A percentile compares a stretch with the other conserved stretches of the same genome.
Conservation (phyloP, 2,797 vertebrate species). For the Periparus ater region DNA sequence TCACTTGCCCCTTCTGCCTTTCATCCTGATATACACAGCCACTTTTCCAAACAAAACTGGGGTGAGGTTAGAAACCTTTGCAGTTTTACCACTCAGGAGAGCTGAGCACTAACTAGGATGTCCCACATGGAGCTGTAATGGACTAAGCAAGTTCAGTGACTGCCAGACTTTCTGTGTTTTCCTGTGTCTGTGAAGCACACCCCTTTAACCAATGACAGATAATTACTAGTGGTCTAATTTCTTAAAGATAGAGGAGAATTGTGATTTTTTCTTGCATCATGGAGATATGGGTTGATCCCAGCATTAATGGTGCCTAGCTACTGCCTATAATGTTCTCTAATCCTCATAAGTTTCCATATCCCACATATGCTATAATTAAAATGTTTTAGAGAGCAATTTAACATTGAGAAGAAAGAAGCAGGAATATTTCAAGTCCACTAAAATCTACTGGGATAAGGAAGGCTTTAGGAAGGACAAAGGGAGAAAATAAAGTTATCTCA, state of each 20-base stretch:
- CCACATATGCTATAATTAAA: neutral
- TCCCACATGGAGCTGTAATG: neutral
- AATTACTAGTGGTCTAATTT: neutral
- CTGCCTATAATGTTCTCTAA: neutral
- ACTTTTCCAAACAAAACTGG: neutral
- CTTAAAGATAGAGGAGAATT: neutral
- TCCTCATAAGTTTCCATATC: neutral
- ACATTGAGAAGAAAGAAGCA: neutral
- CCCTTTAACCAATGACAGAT: neutral
- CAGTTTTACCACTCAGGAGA: neutral
- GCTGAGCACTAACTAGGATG: neutral
- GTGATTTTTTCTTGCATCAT: neutral
- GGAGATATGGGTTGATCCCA: neutral
- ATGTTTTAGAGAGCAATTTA: neutral
- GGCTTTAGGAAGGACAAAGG: neutral
- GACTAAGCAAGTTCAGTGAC: neutral
- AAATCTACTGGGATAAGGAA: neutral
- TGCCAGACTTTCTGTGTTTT: neutral
- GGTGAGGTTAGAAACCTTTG: neutral
- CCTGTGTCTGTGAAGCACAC: neutral
- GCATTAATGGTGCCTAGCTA: neutral
- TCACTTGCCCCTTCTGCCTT: neutral
- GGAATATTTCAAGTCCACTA: neutral
- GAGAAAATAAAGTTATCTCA: neutral
- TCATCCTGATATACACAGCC: neutral